Percentiles rank a stretch among this genome's conserved stretches.
These are phyloP conservation scores for Artibeus jamaicensis DNA, from an alignment of 2,797 vertebrate species.

Conservation along the genomic window DNA sequence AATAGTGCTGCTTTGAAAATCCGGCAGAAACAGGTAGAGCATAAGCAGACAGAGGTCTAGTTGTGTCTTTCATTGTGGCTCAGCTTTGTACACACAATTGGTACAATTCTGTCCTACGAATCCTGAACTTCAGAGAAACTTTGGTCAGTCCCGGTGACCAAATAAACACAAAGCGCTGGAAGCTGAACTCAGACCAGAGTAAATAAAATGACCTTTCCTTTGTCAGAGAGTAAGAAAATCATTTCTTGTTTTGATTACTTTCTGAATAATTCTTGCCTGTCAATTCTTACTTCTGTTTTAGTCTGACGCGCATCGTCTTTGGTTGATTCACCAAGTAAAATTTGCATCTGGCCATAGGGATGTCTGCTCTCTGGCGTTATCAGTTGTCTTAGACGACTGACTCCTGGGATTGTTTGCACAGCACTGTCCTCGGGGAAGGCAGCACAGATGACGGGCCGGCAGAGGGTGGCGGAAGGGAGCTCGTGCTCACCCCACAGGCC, in stretches of 20 bases:
- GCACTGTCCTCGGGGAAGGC: not conserved
- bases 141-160: not conserved
- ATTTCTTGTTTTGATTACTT: not conserved
- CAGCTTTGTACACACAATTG: not conserved
- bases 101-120: not conserved
- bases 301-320: not conserved
- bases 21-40: not conserved
- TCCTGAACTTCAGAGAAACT: not conserved
- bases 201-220: not conserved
- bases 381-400: not conserved
- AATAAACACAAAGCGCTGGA: not conserved
- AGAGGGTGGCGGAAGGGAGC: not conserved
- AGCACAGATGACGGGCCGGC: too few species aligned
- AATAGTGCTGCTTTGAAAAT: not conserved
- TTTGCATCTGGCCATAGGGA: not conserved
- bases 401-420: not conserved
- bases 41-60: not conserved
- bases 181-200: not conserved
- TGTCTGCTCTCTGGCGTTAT: not conserved
- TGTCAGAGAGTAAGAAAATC: not conserved
- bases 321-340: not conserved
- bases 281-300: not conserved
- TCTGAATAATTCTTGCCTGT: not conserved
- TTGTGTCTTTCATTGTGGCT: not conserved
- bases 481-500: not conserved